phyloP scores from a whole-genome alignment of 64 coral and sea anemone species.

The Stichodactyla helianthus region DNA sequence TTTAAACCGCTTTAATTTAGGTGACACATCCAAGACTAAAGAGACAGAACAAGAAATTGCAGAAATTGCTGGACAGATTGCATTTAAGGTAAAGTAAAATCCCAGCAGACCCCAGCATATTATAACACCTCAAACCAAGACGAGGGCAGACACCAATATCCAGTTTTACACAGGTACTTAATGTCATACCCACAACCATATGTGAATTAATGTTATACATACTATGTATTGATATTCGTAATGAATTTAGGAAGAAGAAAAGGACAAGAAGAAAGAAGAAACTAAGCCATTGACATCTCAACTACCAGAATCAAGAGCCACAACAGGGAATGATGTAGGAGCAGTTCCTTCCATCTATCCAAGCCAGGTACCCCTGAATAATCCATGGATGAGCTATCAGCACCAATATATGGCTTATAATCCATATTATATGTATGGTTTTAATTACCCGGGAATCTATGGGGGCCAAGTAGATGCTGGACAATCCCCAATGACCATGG shows the following conservation, averaged over 20 bases:
- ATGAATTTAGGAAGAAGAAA: slow-evolving; percentile 23
- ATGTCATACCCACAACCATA: too few species aligned
- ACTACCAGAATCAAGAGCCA: slow-evolving; percentile 1
- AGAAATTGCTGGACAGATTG: slow-evolving; percentile 83
- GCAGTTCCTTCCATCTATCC: background rate
- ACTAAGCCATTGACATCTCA: background rate
- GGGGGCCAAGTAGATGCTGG: background rate
- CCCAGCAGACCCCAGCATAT: too few species aligned
- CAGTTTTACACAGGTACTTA: background rate
- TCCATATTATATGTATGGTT: slow-evolving; percentile 8
- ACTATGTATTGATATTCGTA: background rate
- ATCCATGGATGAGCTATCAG: slow-evolving; percentile 1
- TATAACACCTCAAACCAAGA: too few species aligned
- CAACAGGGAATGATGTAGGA: background rate
- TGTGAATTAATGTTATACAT: too few species aligned
- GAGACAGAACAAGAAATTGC: slow-evolving; percentile 78
- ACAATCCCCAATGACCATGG: background rate
- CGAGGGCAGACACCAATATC: too few species aligned
- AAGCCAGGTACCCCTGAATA: background rate
- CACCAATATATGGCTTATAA: slow-evolving; percentile 20
- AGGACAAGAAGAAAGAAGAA: slow-evolving; percentile 38
- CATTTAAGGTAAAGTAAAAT: slow-evolving; percentile 61
- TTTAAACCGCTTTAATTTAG: slow-evolving; percentile 12
- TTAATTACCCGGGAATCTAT: background rate
- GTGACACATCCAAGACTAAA: slow-evolving; percentile 50